Evolutionary conservation across 2,888 invertebrate species (phyloP).

Genomic region (Zaprionus lineosus): DNA sequence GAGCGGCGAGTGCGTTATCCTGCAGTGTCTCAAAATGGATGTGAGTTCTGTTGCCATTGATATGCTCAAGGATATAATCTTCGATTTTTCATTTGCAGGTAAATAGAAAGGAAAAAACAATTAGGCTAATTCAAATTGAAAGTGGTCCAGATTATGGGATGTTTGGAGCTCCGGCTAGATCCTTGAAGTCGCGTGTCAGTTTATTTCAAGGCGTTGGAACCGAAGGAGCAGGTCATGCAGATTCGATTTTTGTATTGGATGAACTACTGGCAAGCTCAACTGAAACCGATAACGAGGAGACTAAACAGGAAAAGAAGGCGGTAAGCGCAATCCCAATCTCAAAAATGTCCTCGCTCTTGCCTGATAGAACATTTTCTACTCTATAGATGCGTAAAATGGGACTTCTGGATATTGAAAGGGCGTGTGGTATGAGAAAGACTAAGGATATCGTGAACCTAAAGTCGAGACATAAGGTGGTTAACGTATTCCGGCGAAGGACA

Average conservation of each 20-base stretch:
- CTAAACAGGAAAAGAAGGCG: conserved; percentile 16
- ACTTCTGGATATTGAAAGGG: conserved; percentile 38
- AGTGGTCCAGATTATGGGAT: not conserved
- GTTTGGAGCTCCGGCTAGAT: not conserved
- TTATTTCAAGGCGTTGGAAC: not conserved
- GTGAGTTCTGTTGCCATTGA: too few relatives aligned
- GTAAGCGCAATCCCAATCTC: conserved; percentile 4
- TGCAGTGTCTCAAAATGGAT: conserved; percentile 80
- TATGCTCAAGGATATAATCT: too few relatives aligned
- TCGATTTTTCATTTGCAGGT: too few relatives aligned
- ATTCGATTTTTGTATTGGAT: conserved; percentile 11
- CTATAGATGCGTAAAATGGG: conserved; percentile 56
- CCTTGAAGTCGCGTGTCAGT: not conserved
- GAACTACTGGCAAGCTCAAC: conserved; percentile 37
- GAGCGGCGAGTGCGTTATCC: conserved; percentile 81
- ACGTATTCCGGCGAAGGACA: too few relatives aligned
- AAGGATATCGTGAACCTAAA: too few relatives aligned
- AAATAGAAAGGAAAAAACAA: not conserved
- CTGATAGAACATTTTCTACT: not conserved
- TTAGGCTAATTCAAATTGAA: conserved; percentile 13
- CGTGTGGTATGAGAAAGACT: conserved; percentile 9
- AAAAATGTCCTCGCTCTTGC: too few relatives aligned
- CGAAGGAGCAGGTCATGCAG: too few relatives aligned
- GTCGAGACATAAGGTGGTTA: too few relatives aligned
- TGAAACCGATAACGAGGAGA: conserved; percentile 23